Base-by-base conservation (phyloP, 1,140 invertebrate genomes). In the Atta cephalotes region DNA sequence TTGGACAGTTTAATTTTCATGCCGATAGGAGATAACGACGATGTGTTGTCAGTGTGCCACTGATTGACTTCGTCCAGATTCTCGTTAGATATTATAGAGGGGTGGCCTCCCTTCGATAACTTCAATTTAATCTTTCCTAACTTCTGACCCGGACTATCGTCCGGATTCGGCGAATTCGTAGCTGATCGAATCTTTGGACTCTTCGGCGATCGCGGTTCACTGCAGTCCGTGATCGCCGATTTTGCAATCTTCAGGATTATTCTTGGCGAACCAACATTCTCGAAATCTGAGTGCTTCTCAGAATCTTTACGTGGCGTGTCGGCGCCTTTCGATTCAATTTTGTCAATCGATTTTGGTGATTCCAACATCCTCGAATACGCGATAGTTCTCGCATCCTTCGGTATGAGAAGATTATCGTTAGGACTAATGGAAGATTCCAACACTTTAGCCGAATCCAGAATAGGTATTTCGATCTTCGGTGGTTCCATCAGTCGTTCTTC, bases 211-310 rank as follows among this genome's bases (percentile, higher is more conserved):
- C 93, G 92, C 0, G 94, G 95, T 56, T 95, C 95, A 0, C 91
- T 90, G 16, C 95, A 95, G 21, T 95, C 94, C 2, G 95, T 87
- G n/a, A 95, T 93, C 5, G 94, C 95, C 7, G 95, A 95, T 85
- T 95, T 95, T 0, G 94, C 94, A 45, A 95, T 95, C 87, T 95
- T 95, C 12, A 95, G 81, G 56, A 95, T 95, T 25, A 95, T 95
- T 39, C 94, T 87, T 6, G 95, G 95, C 12, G 95, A 95, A 1
- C 95, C 94, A 18, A 95, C 91, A 49, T 94, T 95, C n/a, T 95
- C 95, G 6, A 88, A 87, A 56, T 94, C 93, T 3, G 78, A 81
- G 7, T 92, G 84, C 53, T 92, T 93, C 18, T 94, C 93, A 0
- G 92, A 82, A 5, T 95, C 94, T 72, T 94, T 95, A 14, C 92